Conservation (phyloP, 2,113 vertebrate species). For the Heptranchias perlo region DNA sequence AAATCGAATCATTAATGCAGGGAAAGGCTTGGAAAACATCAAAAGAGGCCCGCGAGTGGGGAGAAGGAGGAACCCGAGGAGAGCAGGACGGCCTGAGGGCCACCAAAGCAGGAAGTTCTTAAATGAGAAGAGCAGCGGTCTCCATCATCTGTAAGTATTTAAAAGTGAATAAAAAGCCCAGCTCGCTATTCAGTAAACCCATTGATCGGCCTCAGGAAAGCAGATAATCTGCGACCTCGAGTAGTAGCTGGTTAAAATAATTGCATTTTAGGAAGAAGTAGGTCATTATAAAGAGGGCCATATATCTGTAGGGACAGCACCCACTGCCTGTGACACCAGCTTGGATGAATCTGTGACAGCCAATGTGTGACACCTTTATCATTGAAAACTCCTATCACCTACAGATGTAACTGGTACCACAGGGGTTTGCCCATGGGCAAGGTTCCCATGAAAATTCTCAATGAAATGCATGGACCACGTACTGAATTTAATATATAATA, state of each 20-base stretch:
- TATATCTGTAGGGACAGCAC: neutral
- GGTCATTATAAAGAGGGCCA: neutral
- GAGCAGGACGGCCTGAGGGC: neutral
- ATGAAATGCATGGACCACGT: neutral
- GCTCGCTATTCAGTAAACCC: too few relatives aligned
- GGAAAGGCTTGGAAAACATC: neutral
- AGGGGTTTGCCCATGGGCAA: neutral
- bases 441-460: neutral
- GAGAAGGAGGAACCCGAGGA: neutral
- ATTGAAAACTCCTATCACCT: neutral
- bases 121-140: neutral
- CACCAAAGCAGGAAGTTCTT: neutral
- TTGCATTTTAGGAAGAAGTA: neutral
- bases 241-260: neutral
- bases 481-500: neutral
- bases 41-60: too few relatives aligned
- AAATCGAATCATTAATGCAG: neutral
- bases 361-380: neutral
- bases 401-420: neutral
- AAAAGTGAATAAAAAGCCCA: neutral
- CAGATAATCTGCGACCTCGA: neutral
- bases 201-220: neutral
- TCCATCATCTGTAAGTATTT: neutral
- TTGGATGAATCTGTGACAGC: neutral
- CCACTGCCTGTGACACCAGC: neutral